A percentile compares a stretch with the other conserved stretches of the same genome.
phyloP scores from a whole-genome alignment of 2,797 vertebrate genomes.

The Neomorphus geoffroyi region DNA sequence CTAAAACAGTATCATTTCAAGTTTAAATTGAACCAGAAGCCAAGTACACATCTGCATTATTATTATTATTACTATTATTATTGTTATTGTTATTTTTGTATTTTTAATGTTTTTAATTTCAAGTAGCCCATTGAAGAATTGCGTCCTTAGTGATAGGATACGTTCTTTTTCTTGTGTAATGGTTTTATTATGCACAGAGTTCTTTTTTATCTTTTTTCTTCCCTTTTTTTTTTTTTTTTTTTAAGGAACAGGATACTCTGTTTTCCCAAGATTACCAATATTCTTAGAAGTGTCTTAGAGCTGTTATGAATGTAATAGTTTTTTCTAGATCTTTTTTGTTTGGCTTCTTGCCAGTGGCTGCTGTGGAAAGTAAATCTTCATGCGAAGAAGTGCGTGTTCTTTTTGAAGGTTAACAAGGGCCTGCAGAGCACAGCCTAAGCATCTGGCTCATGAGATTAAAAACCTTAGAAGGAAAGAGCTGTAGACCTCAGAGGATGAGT shows the following conservation, averaged over 20 bases:
- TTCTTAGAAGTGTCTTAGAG: conserved; percentile 4
- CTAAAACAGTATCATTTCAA: not conserved
- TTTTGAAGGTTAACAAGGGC: conserved; percentile 57
- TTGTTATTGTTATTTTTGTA: too few relatives aligned
- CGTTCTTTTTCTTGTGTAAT: not conserved
- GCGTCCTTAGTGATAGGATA: not conserved
- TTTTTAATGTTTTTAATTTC: not conserved
- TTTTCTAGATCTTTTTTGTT: conserved; percentile 1
- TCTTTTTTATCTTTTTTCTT: not conserved
- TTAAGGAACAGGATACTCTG: not conserved
- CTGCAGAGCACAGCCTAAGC: conserved; percentile 42
- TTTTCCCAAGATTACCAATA: not conserved
- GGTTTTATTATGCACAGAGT: not conserved
- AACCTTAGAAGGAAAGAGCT: not conserved
- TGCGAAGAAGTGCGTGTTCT: conserved; percentile 36
- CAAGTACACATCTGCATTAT: not conserved
- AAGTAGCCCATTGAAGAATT: not conserved
- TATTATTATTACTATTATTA: not conserved
- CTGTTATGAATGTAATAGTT: not conserved
- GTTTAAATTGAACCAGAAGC: not conserved
- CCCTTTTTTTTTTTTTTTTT: not conserved
- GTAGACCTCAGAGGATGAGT: conserved; percentile 22
- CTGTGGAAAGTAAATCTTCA: conserved; percentile 51
- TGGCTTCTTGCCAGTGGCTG: conserved; percentile 11
- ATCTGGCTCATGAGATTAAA: conserved; percentile 65